Conservation (phyloP, 1,140 invertebrate species). For the Calosoma granatense region DNA sequence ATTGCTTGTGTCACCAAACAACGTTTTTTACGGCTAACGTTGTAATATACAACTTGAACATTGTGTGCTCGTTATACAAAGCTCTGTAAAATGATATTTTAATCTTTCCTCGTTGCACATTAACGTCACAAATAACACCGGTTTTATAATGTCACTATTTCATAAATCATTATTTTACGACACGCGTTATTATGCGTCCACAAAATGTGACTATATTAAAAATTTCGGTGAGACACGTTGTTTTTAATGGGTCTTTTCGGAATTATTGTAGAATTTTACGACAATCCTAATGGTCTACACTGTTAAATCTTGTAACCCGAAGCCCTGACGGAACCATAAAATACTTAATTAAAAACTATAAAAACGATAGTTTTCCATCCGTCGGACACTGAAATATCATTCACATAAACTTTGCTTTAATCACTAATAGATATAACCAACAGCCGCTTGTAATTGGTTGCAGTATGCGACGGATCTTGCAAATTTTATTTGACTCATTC, state of each 20-base stretch:
- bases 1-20: neutral
- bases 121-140: neutral
- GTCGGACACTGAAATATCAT: neutral
- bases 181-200: no score
- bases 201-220: no score
- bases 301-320: neutral
- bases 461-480: no score
- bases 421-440: no score
- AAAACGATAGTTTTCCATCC: no score
- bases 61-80: neutral
- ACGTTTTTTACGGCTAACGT: neutral
- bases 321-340: neutral
- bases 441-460: no score
- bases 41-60: neutral
- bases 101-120: neutral
- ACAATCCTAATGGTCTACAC: neutral
- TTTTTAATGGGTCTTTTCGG: neutral
- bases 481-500: no score
- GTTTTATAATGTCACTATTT: neutral
- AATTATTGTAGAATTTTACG: neutral
- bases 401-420: no score
- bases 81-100: constrained; percentile 5
- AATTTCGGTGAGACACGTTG: no score
- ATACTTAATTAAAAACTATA: neutral
- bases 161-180: constrained; percentile 1